These are phyloP conservation scores for Galaxea fascicularis DNA, from an alignment of 92 coral and sea anemone species.

Conservation along the genomic window DNA sequence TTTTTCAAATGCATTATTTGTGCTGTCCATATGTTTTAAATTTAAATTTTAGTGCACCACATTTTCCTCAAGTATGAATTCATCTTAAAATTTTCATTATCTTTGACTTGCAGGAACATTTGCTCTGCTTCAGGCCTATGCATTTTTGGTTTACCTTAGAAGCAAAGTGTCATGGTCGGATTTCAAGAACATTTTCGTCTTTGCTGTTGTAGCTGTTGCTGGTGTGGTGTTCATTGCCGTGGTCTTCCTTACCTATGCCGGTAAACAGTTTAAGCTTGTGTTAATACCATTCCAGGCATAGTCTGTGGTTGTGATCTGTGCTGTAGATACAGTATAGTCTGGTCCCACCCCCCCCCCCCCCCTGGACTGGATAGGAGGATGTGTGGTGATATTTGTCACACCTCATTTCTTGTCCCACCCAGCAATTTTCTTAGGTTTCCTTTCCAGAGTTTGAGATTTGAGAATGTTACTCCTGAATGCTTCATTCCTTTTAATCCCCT, in stretches of 20 bases:
- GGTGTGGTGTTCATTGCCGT: constrained; percentile 91
- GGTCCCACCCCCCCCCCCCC: not conserved
- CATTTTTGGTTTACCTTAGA: constrained; percentile 84
- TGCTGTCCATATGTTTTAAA: no score
- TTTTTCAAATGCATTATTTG: no score
- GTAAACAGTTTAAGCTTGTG: constrained; percentile 37
- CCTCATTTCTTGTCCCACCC: no score
- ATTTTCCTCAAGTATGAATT: not conserved
- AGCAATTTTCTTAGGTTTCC: no score
- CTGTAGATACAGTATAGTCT: no score
- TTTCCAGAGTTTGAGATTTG: no score
- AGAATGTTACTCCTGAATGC: no score
- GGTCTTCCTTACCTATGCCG: constrained; percentile 88
- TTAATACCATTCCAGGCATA: not conserved
- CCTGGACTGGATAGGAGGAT: not conserved
- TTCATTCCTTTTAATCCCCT: no score
- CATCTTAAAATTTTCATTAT: not conserved
- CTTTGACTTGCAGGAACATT: constrained; percentile 79
- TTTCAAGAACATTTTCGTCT: constrained; percentile 82
- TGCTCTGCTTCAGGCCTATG: constrained; percentile 96
- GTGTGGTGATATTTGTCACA: not conserved
- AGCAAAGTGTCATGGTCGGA: constrained; percentile 94
- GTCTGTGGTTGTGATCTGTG: no score
- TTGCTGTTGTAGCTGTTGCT: constrained; percentile 83
- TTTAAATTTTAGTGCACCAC: no score